Evolutionary conservation across 2,888 invertebrate species (phyloP).

Genomic region (Liposcelis brunnea): DNA sequence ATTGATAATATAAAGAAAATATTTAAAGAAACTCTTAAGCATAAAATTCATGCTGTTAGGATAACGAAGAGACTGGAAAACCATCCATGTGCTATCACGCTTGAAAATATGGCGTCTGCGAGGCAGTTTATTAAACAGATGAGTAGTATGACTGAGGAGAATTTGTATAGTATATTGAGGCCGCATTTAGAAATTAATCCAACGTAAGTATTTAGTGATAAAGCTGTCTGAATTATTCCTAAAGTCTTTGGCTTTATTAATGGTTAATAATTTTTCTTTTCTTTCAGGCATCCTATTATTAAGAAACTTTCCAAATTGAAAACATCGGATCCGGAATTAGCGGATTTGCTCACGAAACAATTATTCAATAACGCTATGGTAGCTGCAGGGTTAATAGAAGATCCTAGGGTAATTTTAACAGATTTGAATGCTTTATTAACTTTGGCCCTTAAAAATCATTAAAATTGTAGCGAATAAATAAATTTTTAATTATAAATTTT

Average conservation of each 20-base stretch:
- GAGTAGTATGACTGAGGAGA: conserved; percentile 62
- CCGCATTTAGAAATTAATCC: conserved; percentile 91
- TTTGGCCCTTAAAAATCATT: conserved; percentile 63
- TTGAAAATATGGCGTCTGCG: conserved; percentile 93
- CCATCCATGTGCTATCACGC: conserved; percentile 89
- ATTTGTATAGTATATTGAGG: conserved; percentile 67
- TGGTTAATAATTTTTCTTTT: conserved; percentile 3
- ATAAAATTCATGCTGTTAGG: conserved; percentile 67
- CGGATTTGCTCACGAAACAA: conserved; percentile 71
- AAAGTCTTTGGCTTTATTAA: neutral
- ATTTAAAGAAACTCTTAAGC: conserved; percentile 55
- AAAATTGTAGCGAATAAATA: no score
- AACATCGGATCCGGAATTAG: conserved; percentile 58
- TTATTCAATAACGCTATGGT: conserved; percentile 90
- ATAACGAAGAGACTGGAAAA: conserved; percentile 68
- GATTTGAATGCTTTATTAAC: conserved; percentile 75
- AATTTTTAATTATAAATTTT: no score
- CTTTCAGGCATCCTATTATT: conserved; percentile 64
- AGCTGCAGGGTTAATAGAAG: conserved; percentile 81
- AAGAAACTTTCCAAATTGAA: conserved; percentile 67
- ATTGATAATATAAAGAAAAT: conserved; percentile 62
- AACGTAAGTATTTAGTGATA: conserved; percentile 41
- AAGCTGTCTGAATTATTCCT: no score
- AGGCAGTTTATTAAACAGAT: conserved; percentile 85
- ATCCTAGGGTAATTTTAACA: conserved; percentile 67